Conservation (phyloP, 2,797 vertebrate species). For the Sebastolobus altivelis region DNA sequence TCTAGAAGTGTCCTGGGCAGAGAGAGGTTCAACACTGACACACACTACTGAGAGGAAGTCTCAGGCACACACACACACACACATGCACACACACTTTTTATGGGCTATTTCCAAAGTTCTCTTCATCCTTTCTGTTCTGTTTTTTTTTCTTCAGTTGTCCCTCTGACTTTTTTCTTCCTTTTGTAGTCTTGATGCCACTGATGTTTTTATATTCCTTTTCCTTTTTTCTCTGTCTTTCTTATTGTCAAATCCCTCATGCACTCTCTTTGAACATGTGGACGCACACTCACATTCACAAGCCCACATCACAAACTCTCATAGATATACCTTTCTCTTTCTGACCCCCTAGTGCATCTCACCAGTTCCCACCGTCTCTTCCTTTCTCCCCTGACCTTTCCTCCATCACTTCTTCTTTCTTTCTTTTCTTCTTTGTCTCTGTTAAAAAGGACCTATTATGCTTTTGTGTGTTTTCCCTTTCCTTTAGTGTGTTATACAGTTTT, state of each 20-base stretch:
- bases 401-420: slow-evolving; percentile 9
- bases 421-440: not conserved
- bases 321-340: slow-evolving; percentile 12
- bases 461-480: too few species aligned
- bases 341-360: slow-evolving; percentile 28
- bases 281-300: slow-evolving; percentile 36
- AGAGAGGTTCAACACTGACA: slow-evolving; percentile 29
- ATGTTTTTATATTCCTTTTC: slow-evolving; percentile 52
- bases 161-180: slow-evolving; percentile 41
- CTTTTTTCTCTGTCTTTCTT: slow-evolving; percentile 37
- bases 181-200: slow-evolving; percentile 64
- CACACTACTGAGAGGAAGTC: slow-evolving; percentile 8
- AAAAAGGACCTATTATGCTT: too few species aligned
- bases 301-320: slow-evolving; percentile 37
- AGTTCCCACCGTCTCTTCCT: not conserved
- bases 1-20: slow-evolving; percentile 35
- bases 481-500: too few species aligned
- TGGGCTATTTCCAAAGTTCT: slow-evolving; percentile 47
- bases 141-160: slow-evolving; percentile 39
- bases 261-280: slow-evolving; percentile 55
- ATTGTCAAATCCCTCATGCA: slow-evolving; percentile 62
- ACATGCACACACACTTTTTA: slow-evolving; percentile 15
- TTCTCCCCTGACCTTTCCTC: slow-evolving; percentile 11
- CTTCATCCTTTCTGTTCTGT: slow-evolving; percentile 31
- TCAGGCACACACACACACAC: not conserved